These are phyloP conservation scores for Carduelis carduelis DNA, from an alignment of 2,797 vertebrate genomes.

Conservation along the genomic window DNA sequence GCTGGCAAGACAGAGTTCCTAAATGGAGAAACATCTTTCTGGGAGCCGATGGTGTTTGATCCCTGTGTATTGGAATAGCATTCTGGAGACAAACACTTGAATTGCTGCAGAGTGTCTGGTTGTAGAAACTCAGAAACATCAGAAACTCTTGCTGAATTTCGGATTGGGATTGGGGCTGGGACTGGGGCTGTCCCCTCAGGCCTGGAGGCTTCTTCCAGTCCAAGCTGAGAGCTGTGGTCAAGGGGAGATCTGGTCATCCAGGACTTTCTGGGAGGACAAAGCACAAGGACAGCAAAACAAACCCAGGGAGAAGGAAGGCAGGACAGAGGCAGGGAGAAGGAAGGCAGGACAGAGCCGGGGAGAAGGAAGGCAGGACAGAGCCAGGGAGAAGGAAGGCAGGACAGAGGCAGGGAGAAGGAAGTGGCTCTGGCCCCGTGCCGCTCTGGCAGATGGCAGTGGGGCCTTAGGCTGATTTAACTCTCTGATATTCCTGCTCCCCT, in stretches of 20 bases:
- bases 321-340: too few relatives aligned
- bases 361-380: too few relatives aligned
- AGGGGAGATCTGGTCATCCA: fast-evolving
- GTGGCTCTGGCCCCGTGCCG: fast-evolving
- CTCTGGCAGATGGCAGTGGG: background rate
- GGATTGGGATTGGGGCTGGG: background rate
- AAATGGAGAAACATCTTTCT: background rate
- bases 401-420: too few relatives aligned
- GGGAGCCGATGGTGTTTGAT: background rate
- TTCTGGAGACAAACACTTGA: background rate
- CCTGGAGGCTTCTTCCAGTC: background rate
- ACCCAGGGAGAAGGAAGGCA: too few relatives aligned
- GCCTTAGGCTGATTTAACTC: background rate
- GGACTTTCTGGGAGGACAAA: background rate
- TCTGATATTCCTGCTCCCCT: fast-evolving
- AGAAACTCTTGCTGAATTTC: background rate
- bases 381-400: too few relatives aligned
- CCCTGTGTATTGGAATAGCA: background rate
- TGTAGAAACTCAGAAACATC: background rate
- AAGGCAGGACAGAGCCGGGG: background rate
- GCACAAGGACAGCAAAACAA: background rate
- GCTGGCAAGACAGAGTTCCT: background rate
- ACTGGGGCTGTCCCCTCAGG: fast-evolving
- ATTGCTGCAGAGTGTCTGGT: background rate
- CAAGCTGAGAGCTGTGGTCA: background rate